A percentile compares a stretch with the other conserved stretches of the same genome.
phyloP scores from a whole-genome alignment of 2,797 vertebrate genomes.

The Holocentrus rufus region DNA sequence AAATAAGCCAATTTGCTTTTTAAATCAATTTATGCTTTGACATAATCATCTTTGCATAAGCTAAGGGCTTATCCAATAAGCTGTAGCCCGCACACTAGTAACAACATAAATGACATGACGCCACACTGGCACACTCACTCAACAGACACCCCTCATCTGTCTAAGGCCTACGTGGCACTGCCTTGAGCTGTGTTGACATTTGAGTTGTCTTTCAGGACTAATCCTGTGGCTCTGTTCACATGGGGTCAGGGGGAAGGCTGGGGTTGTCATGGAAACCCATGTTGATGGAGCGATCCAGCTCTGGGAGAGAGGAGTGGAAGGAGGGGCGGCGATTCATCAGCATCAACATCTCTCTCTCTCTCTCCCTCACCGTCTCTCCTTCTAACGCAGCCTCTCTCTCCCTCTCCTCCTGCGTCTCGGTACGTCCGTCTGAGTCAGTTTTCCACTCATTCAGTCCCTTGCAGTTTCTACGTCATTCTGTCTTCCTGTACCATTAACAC shows the following conservation, averaged over 20 bases:
- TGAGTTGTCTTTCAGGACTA: constrained; percentile 79
- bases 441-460: constrained; percentile 14
- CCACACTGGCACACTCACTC: constrained; percentile 49
- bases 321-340: constrained; percentile 63
- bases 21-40: constrained; percentile 12
- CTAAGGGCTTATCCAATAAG: constrained; percentile 4
- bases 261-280: constrained; percentile 79
- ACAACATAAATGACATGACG: constrained; percentile 39
- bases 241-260: constrained; percentile 77
- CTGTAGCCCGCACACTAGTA: background rate
- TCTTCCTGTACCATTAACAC: background rate
- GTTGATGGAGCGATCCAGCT: constrained; percentile 75
- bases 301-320: constrained; percentile 59
- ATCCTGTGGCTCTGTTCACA: constrained; percentile 79
- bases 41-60: constrained; percentile 21
- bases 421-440: constrained; percentile 8
- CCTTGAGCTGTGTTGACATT: constrained; percentile 79
- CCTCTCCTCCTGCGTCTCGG: constrained; percentile 17
- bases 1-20: constrained; percentile 21
- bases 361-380: constrained; percentile 32
- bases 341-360: constrained; percentile 57
- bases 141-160: constrained; percentile 46
- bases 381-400: background rate
- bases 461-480: background rate
- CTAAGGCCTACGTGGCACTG: constrained; percentile 75